phyloP scores from a whole-genome alignment of 2,113 vertebrate genomes.

The Antidorcas marsupialis region DNA sequence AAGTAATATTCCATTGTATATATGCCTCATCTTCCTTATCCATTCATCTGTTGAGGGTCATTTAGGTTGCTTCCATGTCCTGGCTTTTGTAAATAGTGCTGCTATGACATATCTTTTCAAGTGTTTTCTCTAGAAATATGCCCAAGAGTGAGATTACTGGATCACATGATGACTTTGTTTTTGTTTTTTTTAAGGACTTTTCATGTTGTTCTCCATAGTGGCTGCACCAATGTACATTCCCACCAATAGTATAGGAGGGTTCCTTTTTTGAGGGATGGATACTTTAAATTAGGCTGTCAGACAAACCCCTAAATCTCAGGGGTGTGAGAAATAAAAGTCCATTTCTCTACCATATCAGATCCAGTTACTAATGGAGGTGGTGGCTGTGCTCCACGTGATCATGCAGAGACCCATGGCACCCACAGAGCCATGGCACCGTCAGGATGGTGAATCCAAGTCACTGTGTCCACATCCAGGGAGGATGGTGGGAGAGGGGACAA shows the following conservation, averaged over 20 bases:
- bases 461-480: background rate
- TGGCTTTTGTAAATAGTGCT: background rate
- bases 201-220: background rate
- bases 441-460: background rate
- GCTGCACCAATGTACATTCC: background rate
- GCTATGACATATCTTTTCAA: background rate
- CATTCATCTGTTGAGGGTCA: background rate
- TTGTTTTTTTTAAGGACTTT: background rate
- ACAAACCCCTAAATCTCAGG: background rate
- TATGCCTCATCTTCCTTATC: background rate
- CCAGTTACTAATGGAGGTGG: background rate
- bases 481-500: accelerated
- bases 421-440: accelerated
- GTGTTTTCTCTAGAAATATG: background rate
- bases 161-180: background rate
- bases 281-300: background rate
- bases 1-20: background rate
- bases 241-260: background rate
- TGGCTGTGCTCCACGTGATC: accelerated
- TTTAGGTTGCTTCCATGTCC: background rate
- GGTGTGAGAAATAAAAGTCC: too few species aligned
- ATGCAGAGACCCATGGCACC: background rate
- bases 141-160: background rate
- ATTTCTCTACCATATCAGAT: background rate
- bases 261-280: background rate